These are phyloP conservation scores for Hypercompe scribonia DNA, from an alignment of 2,888 invertebrate genomes.

Conservation along the genomic window DNA sequence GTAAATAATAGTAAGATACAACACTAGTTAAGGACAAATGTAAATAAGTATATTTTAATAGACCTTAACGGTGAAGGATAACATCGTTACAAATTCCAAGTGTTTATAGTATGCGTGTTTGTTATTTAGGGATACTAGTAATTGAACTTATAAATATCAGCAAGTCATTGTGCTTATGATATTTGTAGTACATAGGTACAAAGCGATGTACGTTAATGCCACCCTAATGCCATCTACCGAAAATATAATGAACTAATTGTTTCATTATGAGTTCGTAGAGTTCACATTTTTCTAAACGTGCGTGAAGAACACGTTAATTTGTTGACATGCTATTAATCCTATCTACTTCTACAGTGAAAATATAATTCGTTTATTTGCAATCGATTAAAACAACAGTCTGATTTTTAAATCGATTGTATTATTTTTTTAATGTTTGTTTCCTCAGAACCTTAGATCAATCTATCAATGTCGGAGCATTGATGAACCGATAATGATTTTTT, in stretches of 20 bases:
- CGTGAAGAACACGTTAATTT: background rate
- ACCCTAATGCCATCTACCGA: background rate
- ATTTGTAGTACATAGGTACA: background rate
- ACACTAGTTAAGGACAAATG: constrained; percentile 33
- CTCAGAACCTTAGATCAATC: background rate
- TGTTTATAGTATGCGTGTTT: background rate
- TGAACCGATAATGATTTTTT: background rate
- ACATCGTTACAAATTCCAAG: constrained; percentile 10
- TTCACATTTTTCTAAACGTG: too few relatives aligned
- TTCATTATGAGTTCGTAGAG: too few relatives aligned
- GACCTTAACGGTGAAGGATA: constrained; percentile 24
- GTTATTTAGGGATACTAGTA: background rate
- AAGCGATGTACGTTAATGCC: too few relatives aligned
- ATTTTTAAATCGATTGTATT: background rate
- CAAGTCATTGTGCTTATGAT: background rate
- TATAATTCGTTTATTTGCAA: too few relatives aligned
- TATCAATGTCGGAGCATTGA: background rate
- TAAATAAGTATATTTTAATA: constrained; percentile 2
- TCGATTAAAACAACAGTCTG: too few relatives aligned
- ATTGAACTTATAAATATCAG: background rate
- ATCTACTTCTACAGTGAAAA: too few relatives aligned
- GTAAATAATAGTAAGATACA: constrained; percentile 74
- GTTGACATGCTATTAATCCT: background rate
- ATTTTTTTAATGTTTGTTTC: background rate
- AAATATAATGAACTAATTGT: background rate